Conservation (phyloP, 2,888 invertebrate genomes). For the Megamerina dolium region DNA sequence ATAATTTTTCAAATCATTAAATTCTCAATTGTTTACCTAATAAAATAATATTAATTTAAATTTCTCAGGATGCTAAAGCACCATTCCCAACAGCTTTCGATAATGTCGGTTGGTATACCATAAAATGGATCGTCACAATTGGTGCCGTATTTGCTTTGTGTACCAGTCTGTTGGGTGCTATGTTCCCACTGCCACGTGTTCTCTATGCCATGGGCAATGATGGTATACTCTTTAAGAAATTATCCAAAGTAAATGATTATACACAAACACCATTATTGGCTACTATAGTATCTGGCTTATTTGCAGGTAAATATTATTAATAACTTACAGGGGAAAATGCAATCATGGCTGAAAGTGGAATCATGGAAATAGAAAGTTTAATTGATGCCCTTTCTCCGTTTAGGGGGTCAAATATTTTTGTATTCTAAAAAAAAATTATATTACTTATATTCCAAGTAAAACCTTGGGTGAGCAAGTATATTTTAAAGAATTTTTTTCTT, state of each 20-base stretch:
- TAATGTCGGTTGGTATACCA: slow-evolving; percentile 64
- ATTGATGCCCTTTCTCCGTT: too few relatives aligned
- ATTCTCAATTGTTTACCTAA: not conserved
- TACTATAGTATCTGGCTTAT: slow-evolving; percentile 67
- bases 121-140: slow-evolving; percentile 84
- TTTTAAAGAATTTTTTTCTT: too few relatives aligned
- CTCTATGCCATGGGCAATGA: slow-evolving; percentile 88
- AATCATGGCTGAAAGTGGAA: too few relatives aligned
- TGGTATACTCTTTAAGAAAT: slow-evolving; percentile 71
- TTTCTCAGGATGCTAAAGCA: slow-evolving; percentile 66
- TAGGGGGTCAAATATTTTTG: too few relatives aligned
- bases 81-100: slow-evolving; percentile 84
- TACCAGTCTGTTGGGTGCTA: slow-evolving; percentile 78
- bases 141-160: slow-evolving; percentile 90
- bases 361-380: too few relatives aligned
- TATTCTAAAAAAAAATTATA: too few relatives aligned
- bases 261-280: slow-evolving; percentile 77
- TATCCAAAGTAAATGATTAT: slow-evolving; percentile 63
- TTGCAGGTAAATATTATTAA: slow-evolving; percentile 59
- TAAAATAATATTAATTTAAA: slow-evolving; percentile 20
- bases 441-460: too few relatives aligned
- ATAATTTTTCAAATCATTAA: not conserved
- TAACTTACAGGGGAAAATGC: too few relatives aligned
- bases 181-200: slow-evolving; percentile 83
- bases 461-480: too few relatives aligned